Evolutionary conservation across 1,140 invertebrate species (phyloP), one percentile per base, ranked within the genome.

Genomic region (Phymorhynchus buccinoides): DNA sequence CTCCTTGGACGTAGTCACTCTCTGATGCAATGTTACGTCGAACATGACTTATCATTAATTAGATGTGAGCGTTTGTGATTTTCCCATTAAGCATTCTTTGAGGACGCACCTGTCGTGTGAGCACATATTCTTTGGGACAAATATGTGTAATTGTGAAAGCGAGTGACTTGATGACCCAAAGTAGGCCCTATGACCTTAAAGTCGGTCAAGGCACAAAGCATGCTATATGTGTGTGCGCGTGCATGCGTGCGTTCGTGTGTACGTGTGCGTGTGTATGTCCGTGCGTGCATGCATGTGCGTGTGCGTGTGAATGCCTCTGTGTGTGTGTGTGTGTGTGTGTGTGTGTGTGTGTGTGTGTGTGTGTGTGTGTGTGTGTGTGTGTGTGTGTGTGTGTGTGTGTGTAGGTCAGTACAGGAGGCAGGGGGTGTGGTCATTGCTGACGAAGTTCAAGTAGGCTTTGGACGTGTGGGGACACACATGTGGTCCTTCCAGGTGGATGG

Each of bases 371-470:
- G 62, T 68, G 22, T 27, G 52, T 44, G 41, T 42, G 4, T 80
- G n/a, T 80, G 32, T 35, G 32, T 42, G n/a, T n/a, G n/a, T 80
- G 32, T 39, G 32, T 80, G n/a, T 80, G 41, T 80, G 79, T 56
- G 35, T 44, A 1, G 16, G 18, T 35, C 90, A 85, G 90, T 92
- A 0, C 95, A 96, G 62, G 95, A 95, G 83, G 96, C 96, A 83
- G 98, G 98, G 75, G 99, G 98, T 3, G 94, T 99, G 1, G 98
- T 97, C 91, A 98, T 99, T 85, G 97, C 98, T 42, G 99, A 99
- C 93, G 99, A 99, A 94, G 98, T 99, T 0, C 98, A 99, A 95
- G 97, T 98, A 78, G 99, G 99, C 6, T 99, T 99, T 92, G 99
- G 98, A 3, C 95, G 99, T 86, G 96, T 97, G 39, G 99, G 99